Percentiles rank a stretch among this genome's conserved stretches.
Evolutionary conservation across 92 coral and sea anemone genomes (phyloP).

Genomic region (Phenganax subtilis): DNA sequence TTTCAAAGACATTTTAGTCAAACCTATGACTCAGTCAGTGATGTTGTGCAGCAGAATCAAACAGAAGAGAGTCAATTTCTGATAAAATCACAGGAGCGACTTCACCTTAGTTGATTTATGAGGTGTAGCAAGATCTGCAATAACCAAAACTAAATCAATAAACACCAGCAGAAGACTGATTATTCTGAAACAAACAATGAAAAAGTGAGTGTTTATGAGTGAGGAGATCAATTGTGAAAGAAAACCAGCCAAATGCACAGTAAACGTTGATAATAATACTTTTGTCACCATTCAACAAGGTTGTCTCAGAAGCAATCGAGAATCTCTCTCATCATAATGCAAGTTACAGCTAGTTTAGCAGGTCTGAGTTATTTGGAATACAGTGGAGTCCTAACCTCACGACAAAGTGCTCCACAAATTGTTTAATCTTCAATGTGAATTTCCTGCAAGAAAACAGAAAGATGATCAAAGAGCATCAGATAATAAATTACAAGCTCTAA

Average conservation of each 20-base stretch:
- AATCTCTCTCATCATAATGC: no score
- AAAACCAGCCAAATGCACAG: not conserved
- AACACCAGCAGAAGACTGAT: constrained; percentile 81
- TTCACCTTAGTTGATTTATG: constrained; percentile 26
- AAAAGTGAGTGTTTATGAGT: not conserved
- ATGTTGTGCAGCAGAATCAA: no score
- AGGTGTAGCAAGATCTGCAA: constrained; percentile 76
- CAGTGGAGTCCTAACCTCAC: constrained; percentile 54
- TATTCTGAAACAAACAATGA: constrained; percentile 47
- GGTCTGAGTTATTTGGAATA: not conserved
- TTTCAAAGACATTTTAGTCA: no score
- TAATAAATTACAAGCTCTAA: no score
- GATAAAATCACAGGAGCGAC: not conserved
- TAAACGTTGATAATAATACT: no score
- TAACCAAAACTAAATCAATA: constrained; percentile 75
- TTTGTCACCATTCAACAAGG: no score
- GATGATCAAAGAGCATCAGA: no score
- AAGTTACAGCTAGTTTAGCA: not conserved
- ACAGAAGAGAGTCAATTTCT: no score
- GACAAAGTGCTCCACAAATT: constrained; percentile 80
- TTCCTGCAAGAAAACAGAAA: constrained; percentile 42
- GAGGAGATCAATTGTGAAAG: not conserved
- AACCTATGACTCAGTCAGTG: no score
- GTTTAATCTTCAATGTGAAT: constrained; percentile 56
- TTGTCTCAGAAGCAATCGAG: no score